These are phyloP conservation scores for Phthorimaea operculella DNA, from an alignment of 1,140 invertebrate genomes.

Conservation along the genomic window DNA sequence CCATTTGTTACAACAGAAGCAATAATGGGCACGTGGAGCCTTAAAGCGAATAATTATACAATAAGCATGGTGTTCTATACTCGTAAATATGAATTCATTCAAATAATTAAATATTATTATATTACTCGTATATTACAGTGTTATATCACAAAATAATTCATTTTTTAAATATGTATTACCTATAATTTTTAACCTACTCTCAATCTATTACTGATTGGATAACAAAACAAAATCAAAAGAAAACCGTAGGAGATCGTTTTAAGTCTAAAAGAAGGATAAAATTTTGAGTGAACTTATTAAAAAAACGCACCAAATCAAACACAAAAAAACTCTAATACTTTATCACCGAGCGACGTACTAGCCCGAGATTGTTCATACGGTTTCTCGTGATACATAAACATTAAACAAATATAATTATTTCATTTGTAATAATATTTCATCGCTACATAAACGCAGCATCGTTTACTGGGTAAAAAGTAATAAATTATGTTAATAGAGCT, in stretches of 20 bases:
- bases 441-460: background rate
- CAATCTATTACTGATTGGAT: conserved; percentile 22
- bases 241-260: conserved; percentile 11
- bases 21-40: background rate
- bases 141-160: conserved; percentile 37
- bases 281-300: background rate
- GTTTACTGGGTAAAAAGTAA: conserved; percentile 20
- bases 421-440: background rate
- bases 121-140: conserved; percentile 43
- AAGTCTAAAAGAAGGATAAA: background rate
- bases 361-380: background rate
- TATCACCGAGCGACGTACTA: background rate
- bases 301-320: background rate
- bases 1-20: background rate
- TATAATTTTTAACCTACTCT: conserved; percentile 24
- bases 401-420: too few species aligned
- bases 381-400: background rate
- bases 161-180: conserved; percentile 32
- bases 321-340: background rate
- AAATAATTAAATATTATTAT: conserved; percentile 44
- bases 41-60: conserved; percentile 1
- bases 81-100: conserved; percentile 38
- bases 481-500: conserved; percentile 50
- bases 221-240: conserved; percentile 10
- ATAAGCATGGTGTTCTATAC: conserved; percentile 17